Base-by-base conservation (phyloP, 2,113 vertebrate species). In the Forbesichthys papilliferus region DNA sequence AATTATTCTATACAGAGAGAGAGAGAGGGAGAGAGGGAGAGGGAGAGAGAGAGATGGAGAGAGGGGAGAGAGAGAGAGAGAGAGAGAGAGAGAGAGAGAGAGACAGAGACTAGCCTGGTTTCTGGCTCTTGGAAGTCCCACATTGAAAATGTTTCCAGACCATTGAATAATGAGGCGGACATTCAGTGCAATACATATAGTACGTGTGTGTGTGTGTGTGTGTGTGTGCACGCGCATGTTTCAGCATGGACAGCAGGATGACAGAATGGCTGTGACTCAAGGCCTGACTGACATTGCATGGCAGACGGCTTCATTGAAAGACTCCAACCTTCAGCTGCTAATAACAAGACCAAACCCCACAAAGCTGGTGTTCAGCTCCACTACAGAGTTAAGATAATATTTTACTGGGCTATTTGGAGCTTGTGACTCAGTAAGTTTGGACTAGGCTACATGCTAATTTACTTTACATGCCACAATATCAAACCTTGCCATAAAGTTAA, bases 211-310 rank as follows among this genome's bases (percentile, higher is more conserved):
- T 27, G 27, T 27, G 27, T 27, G 27, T 8, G n/a, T 42, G 0
- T 4, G 33, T 57, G 2, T 36, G 27, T 63, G 60, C 62, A 9
- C 7, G 36, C 5, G 7, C 36, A 8, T 42, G 36, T 42, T 42
- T 42, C 36, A 42, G 36, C 36, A 42, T 42, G 36, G 36, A 42
- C 36, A 42, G 36, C 36, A 42, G 36, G 36, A 8, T 9, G 5
- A 62, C 3, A 11, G 11, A 42, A 14, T 12, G 42, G 18, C 64
- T 27, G 58, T 86, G 87, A 87, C 73, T 87, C 80, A 85, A 59
- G 61, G 71, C 56, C 76, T 71, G 68, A 67, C 78, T 81, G 79
- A 87, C 83, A 83, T 86, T 72, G 78, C 72, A 76, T 52, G 76
- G 74, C 78, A 69, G 74, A 74, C 70, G 56, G 78, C 61, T 74